Base-by-base conservation (phyloP, 2,797 vertebrate species). In the Lepus oiostolus region DNA sequence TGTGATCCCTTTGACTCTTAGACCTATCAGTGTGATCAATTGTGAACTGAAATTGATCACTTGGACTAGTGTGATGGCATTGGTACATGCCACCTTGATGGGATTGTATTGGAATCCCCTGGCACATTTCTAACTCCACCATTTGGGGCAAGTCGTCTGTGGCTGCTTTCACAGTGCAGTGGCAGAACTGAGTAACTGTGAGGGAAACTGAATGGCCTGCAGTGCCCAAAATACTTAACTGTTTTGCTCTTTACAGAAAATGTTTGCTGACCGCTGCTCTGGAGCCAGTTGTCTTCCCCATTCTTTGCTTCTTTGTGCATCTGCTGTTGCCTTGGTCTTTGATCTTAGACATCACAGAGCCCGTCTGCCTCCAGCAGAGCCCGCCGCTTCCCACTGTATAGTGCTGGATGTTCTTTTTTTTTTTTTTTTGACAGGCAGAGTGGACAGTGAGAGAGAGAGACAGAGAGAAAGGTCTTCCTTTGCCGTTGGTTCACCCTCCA, bases 161-260 rank as follows among this genome's bases (percentile, higher is more conserved):
- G 75, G 30, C 35, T n/a, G 14, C 42, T 93, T 71, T 89, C 9
- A 8, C 38, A 35, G 47, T 30, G 21, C 38, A 67, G 14, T 77
- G 67, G 47, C 28, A 74, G 65, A 35, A 47, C 14, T 79, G 80
- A 94, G 62, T 90, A 30, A 42, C 72, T 62, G 28, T 50, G 21
- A 12, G 42, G 75, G 76, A 91, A 63, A 81, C 4, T 14, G 0
- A 2, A n/a, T 68, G 74, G n/a, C 28, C 50, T 54, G 58, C 62
- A 83, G 86, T 90, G 12, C 83, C 86, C 85, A 85, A n/a, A 65
- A 50, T 82, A 65, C 65, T 90, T 77, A 58, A 62, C 38, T 70
- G 0, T 77, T 80, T 88, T 87, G 30, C 42, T 77, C 81, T 85
- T 75, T 79, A 85, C 0, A 28, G 63, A 85, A 79, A 30, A 86